These are phyloP conservation scores for Calidris pugnax DNA, from an alignment of 2,113 vertebrate genomes.

Conservation along the genomic window DNA sequence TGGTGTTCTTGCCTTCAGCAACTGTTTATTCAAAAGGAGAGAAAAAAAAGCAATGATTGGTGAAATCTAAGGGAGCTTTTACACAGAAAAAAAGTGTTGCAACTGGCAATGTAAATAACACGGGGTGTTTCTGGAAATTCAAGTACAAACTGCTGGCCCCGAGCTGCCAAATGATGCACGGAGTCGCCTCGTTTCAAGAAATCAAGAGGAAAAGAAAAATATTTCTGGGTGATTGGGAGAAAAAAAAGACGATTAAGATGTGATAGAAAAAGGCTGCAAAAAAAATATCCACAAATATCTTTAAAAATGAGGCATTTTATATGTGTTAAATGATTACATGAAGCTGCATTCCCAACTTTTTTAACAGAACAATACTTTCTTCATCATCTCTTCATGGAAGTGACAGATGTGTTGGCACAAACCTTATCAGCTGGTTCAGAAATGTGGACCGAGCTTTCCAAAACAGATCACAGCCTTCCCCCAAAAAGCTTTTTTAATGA, in stretches of 20 bases:
- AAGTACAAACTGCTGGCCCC: not conserved
- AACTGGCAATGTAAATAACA: slow-evolving; percentile 30
- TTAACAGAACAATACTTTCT: not conserved
- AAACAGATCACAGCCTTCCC: not conserved
- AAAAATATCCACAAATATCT: not conserved
- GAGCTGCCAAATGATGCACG: not conserved
- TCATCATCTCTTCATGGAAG: not conserved
- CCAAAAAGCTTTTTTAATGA: not conserved
- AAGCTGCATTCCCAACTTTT: not conserved
- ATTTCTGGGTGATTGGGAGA: not conserved
- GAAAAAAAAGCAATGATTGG: not conserved
- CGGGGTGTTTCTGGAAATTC: not conserved
- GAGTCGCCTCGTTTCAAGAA: not conserved
- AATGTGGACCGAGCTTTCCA: not conserved
- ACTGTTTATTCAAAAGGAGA: not conserved
- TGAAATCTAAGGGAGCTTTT: slow-evolving; percentile 33
- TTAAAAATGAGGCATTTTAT: not conserved
- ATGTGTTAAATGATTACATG: too few species aligned
- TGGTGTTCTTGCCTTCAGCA: not conserved
- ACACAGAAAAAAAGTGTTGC: slow-evolving; percentile 20
- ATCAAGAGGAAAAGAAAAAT: not conserved
- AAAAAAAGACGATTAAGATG: not conserved
- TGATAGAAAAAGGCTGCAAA: not conserved
- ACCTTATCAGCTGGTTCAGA: not conserved
- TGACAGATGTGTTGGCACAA: not conserved